A percentile compares a stretch with the other conserved stretches of the same genome.
These are phyloP conservation scores for Papilio protenor DNA, from an alignment of 2,888 invertebrate species.

Conservation along the genomic window DNA sequence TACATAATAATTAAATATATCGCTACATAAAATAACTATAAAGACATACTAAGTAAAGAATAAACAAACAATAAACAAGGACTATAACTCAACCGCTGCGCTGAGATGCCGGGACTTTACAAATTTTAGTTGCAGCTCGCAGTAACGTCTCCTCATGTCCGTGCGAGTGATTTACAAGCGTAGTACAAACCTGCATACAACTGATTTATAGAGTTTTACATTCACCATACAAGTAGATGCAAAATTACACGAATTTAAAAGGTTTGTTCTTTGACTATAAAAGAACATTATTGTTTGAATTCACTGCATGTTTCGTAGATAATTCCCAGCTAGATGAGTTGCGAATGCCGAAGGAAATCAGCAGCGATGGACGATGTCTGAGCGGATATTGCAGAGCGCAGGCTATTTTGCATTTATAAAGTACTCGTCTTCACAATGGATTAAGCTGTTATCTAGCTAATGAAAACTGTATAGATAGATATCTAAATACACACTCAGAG, in stretches of 20 bases:
- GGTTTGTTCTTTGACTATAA: not conserved
- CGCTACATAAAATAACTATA: not conserved
- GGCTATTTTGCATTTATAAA: not conserved
- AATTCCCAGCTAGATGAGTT: not conserved
- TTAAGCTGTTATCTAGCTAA: not conserved
- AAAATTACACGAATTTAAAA: not conserved
- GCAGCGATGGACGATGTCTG: not conserved
- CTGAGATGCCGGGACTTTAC: conserved; percentile 10
- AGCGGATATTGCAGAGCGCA: not conserved
- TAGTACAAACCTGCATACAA: not conserved
- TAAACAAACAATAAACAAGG: conserved; percentile 12
- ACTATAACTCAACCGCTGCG: not conserved
- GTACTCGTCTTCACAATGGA: not conserved
- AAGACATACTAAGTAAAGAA: not conserved
- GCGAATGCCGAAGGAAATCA: not conserved
- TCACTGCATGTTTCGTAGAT: not conserved
- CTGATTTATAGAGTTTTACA: conserved; percentile 1
- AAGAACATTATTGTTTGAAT: not conserved
- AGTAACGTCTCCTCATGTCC: conserved; percentile 5
- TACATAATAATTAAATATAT: too few species aligned
- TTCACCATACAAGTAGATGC: not conserved
- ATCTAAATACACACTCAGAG: not conserved
- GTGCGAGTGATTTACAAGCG: conserved; percentile 12
- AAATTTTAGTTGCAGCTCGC: not conserved
- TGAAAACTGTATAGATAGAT: too few species aligned